Base-by-base conservation (phyloP, 1,140 invertebrate genomes). In the Agrypnia vestita region DNA sequence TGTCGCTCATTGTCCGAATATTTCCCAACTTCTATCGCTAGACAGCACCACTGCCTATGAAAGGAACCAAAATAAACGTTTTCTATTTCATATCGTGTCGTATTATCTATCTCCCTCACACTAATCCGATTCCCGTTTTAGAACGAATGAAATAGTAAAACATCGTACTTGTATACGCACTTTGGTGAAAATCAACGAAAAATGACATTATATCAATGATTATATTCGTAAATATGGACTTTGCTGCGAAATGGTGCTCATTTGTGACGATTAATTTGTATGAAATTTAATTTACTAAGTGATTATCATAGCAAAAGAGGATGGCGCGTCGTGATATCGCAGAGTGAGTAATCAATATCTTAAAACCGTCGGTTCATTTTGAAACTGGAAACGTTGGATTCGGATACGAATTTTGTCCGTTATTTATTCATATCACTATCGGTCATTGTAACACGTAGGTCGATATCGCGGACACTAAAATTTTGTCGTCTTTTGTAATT, bases 61-160 rank as follows among this genome's bases (percentile, higher is more conserved):
- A 46, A 59, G 19, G 46, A 78, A 78, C 77, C 64, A 78, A 78
- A 78, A 78, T 78, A 78, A 78, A 78, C 77, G 77, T 78, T 78
- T 78, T 72, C 64, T 56, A 56, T 61, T 76, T 61, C 46, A 46
- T 17, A 62, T 61, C 11, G 12, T 64, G n/a, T 43, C 13, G 53
- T 12, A 49, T 72, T 51, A 11, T 21, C 67, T 71, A 47, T 71
- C 77, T 61, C 77, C 4, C 67, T 78, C 67, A 72, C 8, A 59
- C 51, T n/a, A 17, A 59, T 19, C n/a, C 51, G 59, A 17, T 59
- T 15, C 6, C 51, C 15, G 6, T 47, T 61, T 15, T 49, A 19
- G 67, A 46, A 47, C 21, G 67, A 78, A 51, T 72, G 77, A 78
- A 78, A 78, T 51, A 62, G 77, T 15, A 59, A 15, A 72, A 46